Conservation (phyloP, 2,888 invertebrate species). For the Nomada flava region DNA sequence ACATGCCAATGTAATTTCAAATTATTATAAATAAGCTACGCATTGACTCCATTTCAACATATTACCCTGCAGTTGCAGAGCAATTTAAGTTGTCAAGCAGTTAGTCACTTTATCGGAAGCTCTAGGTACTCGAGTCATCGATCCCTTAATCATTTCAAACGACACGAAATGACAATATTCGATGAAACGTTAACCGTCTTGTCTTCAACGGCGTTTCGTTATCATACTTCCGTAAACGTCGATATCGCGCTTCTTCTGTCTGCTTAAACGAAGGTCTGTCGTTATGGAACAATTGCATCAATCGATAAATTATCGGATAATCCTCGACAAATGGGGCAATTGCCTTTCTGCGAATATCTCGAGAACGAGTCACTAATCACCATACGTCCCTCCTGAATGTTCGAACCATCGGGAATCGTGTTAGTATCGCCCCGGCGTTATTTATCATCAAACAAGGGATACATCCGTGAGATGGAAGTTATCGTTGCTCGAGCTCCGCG, state of each 20-base stretch:
- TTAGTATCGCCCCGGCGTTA: neutral
- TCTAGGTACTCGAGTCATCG: neutral
- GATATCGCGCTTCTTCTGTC: neutral
- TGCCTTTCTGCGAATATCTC: neutral
- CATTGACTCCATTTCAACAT: too few species aligned
- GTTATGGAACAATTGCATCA: neutral
- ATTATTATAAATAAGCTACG: too few species aligned
- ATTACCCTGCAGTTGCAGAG: too few species aligned
- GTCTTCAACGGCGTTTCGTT: neutral
- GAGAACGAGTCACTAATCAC: neutral
- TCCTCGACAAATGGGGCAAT: neutral
- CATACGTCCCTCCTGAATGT: too few species aligned
- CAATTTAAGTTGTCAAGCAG: too few species aligned
- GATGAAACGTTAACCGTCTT: neutral
- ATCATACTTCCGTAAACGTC: constrained; percentile 3
- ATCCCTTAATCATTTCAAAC: neutral
- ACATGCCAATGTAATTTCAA: neutral
- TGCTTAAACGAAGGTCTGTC: neutral
- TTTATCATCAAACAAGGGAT: constrained; percentile 2
- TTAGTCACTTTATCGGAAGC: neutral
- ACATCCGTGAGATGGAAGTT: constrained; percentile 12
- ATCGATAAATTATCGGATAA: neutral
- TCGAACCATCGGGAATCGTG: neutral
- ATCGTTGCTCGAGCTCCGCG: constrained; percentile 30
- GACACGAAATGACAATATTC: neutral